Conservation (phyloP, 2,797 vertebrate genomes). For the Myiothlypis chrysogaster region DNA sequence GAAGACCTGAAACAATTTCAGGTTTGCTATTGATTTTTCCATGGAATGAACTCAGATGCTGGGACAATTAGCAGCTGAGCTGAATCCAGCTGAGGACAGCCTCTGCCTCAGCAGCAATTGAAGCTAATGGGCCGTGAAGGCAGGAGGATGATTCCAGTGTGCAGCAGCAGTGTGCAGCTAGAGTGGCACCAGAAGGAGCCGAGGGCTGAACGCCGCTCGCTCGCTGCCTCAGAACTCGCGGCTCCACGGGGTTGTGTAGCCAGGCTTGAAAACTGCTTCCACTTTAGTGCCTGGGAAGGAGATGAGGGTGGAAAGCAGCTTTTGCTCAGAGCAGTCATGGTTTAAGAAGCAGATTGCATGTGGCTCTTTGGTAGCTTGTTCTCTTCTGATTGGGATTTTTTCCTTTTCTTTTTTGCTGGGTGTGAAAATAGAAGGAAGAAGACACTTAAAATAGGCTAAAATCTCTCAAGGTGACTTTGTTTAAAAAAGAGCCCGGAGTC, state of each 20-base stretch:
- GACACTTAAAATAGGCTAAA: background rate
- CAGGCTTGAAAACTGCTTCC: background rate
- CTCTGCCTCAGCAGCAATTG: background rate
- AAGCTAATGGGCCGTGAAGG: background rate
- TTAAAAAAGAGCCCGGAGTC: background rate
- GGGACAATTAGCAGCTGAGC: background rate
- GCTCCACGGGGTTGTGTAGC: background rate
- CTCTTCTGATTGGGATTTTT: background rate
- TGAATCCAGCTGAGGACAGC: background rate
- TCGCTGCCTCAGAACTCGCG: fast-evolving
- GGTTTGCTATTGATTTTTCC: background rate
- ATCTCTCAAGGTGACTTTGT: background rate
- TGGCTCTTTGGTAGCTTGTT: background rate
- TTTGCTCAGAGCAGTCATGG: background rate
- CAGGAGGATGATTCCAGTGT: background rate
- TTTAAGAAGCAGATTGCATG: background rate
- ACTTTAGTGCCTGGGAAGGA: background rate
- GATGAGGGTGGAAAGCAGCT: background rate
- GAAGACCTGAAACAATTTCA: background rate
- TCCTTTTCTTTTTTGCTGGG: background rate
- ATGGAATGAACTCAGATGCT: background rate
- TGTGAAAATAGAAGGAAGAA: background rate
- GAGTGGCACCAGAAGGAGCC: background rate
- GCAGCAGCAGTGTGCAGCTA: background rate
- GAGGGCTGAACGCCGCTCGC: background rate